These are phyloP conservation scores for Brachycybe producta DNA, from an alignment of 2,888 invertebrate species.

Conservation along the genomic window DNA sequence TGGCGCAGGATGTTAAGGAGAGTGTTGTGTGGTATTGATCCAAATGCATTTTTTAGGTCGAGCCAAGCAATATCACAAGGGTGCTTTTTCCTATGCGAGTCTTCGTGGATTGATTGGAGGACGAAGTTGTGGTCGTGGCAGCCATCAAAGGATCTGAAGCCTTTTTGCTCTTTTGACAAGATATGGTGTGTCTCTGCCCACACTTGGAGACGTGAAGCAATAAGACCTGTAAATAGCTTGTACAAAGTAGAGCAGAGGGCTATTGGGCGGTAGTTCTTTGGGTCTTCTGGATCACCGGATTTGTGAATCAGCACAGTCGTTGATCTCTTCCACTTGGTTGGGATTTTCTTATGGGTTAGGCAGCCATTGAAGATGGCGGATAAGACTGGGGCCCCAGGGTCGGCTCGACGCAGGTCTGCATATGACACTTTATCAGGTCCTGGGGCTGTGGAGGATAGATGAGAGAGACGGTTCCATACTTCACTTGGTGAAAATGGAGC, in stretches of 20 bases:
- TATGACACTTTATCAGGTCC: slow-evolving; percentile 1
- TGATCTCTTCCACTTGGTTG: slow-evolving; percentile 21
- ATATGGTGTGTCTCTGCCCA: slow-evolving; percentile 20
- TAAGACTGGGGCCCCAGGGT: background rate
- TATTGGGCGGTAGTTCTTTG: slow-evolving; percentile 26
- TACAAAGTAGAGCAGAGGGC: slow-evolving; percentile 21
- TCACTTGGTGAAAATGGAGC: background rate
- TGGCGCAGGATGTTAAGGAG: background rate
- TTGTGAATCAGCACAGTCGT: slow-evolving; percentile 25
- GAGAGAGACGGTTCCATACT: background rate
- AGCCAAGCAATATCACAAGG: background rate
- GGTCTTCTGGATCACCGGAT: slow-evolving; percentile 25
- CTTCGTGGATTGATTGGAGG: background rate
- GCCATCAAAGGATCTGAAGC: slow-evolving; percentile 29
- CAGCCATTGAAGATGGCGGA: background rate
- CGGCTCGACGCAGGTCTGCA: background rate
- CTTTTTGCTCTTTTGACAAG: slow-evolving; percentile 29
- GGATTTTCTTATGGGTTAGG: slow-evolving; percentile 14
- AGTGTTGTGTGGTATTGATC: background rate
- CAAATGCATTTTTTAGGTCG: slow-evolving; percentile 6
- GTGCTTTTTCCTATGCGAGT: background rate
- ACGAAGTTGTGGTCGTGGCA: background rate
- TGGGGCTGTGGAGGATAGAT: background rate
- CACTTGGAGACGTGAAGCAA: slow-evolving; percentile 23
- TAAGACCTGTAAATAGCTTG: slow-evolving; percentile 20